A percentile compares a stretch with the other conserved stretches of the same genome.
phyloP scores from a whole-genome alignment of 64 coral and sea anemone genomes.

The Hydrozoanthus tunicans region DNA sequence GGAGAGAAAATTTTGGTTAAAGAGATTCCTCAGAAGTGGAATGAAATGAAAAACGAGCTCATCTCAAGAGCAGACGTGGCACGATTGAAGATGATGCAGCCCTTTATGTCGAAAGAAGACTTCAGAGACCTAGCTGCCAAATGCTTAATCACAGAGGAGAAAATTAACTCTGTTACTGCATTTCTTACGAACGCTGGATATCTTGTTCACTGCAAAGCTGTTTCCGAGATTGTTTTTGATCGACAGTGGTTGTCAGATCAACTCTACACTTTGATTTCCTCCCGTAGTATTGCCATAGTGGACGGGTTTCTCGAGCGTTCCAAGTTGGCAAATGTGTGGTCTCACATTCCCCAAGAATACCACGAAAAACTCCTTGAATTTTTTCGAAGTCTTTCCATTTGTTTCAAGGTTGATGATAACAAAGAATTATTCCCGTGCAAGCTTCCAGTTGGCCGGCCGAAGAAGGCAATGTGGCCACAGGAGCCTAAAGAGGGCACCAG shows the following conservation, averaged over 20 bases:
- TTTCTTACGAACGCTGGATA: neutral
- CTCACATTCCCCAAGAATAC: neutral
- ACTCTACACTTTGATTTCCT: slow-evolving; percentile 26
- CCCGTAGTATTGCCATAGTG: neutral
- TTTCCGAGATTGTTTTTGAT: slow-evolving; percentile 1
- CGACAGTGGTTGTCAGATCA: slow-evolving; percentile 21
- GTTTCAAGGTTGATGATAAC: neutral
- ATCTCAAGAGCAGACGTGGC: neutral
- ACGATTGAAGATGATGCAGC: neutral
- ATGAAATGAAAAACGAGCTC: slow-evolving; percentile 14
- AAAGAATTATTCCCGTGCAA: neutral
- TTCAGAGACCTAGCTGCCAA: neutral
- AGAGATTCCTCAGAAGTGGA: slow-evolving; percentile 6
- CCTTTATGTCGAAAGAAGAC: neutral
- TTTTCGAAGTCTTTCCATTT: neutral
- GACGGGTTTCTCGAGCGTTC: neutral
- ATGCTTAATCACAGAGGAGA: neutral
- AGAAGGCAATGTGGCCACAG: neutral
- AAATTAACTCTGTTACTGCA: neutral
- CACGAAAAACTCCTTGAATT: slow-evolving; percentile 10
- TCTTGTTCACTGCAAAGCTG: neutral
- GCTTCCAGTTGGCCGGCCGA: no score
- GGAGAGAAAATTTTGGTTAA: neutral
- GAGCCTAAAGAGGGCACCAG: neutral
- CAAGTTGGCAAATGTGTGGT: slow-evolving; percentile 2